phyloP scores from a whole-genome alignment of 2,888 invertebrate species.

The Adelognathus sp. region DNA sequence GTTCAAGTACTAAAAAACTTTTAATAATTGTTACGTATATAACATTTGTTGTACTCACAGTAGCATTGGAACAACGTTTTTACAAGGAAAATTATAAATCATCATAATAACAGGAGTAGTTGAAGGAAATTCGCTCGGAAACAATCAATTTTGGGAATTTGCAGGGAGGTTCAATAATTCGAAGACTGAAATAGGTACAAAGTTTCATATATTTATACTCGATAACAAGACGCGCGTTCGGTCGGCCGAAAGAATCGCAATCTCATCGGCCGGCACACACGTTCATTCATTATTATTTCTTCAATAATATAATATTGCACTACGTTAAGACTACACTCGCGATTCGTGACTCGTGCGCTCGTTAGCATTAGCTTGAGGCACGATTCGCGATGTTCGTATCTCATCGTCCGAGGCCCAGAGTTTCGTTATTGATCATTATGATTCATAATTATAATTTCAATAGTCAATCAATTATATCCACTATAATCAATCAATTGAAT shows the following conservation, averaged over 20 bases:
- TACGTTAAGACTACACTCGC: conserved; percentile 77
- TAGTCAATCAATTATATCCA: no score
- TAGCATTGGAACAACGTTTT: no score
- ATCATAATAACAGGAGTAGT: no score
- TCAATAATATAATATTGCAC: conserved; percentile 69
- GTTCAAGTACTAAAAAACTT: no score
- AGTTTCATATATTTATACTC: conserved; percentile 52
- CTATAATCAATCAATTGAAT: no score
- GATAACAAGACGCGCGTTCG: conserved; percentile 39
- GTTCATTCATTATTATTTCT: not conserved
- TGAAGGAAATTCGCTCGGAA: no score
- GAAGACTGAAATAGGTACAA: conserved; percentile 39
- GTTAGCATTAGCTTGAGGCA: not conserved
- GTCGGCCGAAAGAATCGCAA: conserved; percentile 11
- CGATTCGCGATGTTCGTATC: conserved; percentile 42
- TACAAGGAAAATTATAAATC: no score
- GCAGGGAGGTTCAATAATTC: not conserved
- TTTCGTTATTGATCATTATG: no score
- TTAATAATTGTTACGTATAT: no score
- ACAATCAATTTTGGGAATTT: no score
- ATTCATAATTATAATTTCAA: no score
- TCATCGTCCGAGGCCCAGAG: not conserved
- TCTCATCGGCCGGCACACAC: conserved; percentile 2
- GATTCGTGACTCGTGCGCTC: conserved; percentile 64
- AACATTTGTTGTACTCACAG: no score